phyloP scores from a whole-genome alignment of 1,140 invertebrate species.

The Limonius californicus region DNA sequence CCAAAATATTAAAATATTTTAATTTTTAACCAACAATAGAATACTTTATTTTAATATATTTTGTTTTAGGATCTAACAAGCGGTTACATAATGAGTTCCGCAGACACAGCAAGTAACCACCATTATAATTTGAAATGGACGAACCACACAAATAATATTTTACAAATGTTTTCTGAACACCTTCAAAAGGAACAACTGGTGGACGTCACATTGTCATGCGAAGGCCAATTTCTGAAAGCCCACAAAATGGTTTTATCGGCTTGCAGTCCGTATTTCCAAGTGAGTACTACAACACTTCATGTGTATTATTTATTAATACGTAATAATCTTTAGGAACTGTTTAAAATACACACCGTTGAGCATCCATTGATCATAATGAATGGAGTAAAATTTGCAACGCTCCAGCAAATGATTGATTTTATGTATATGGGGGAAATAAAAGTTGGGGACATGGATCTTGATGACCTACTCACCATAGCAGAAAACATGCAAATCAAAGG shows the following conservation, averaged over 20 bases:
- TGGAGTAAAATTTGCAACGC: slow-evolving; percentile 48
- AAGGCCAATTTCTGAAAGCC: slow-evolving; percentile 54
- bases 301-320: too few species aligned
- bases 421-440: slow-evolving; percentile 57
- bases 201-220: slow-evolving; percentile 57
- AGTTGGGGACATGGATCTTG: slow-evolving; percentile 48
- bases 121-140: slow-evolving; percentile 57
- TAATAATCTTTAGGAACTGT: too few species aligned
- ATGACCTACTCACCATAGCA: slow-evolving; percentile 46
- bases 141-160: slow-evolving; percentile 53
- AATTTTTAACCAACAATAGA: too few species aligned
- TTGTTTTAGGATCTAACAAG: background rate
- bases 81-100: slow-evolving; percentile 7
- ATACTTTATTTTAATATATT: background rate
- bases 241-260: slow-evolving; percentile 59
- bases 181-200: slow-evolving; percentile 51
- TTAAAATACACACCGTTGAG: slow-evolving; percentile 46
- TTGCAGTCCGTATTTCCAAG: slow-evolving; percentile 57
- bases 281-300: slow-evolving; percentile 21
- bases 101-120: slow-evolving; percentile 26
- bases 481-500: slow-evolving; percentile 51
- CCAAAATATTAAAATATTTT: too few species aligned
- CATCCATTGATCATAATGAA: slow-evolving; percentile 55
- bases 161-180: slow-evolving; percentile 55
- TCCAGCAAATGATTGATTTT: slow-evolving; percentile 53